Percentiles rank a stretch among this genome's conserved stretches.
Evolutionary conservation across 2,888 invertebrate genomes (phyloP).

Genomic region (Morpho deidamia): DNA sequence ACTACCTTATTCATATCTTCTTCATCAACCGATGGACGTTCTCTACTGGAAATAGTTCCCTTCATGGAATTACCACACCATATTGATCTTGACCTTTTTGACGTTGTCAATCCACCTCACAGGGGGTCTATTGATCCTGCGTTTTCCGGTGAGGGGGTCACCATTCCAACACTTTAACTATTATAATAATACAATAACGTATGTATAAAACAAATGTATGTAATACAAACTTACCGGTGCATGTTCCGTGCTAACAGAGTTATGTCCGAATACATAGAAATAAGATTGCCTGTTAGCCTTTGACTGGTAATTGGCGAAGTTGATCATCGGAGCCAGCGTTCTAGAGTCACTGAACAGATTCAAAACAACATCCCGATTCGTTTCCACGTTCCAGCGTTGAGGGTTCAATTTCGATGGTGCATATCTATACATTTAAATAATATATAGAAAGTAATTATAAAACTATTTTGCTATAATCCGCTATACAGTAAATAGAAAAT

Average conservation of each 20-base stretch:
- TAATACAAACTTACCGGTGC: constrained; percentile 81
- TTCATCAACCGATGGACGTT: no score
- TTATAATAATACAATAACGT: background rate
- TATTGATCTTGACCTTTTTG: no score
- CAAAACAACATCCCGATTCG: constrained; percentile 87
- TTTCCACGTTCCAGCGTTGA: constrained; percentile 74
- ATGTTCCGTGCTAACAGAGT: constrained; percentile 87
- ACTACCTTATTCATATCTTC: no score
- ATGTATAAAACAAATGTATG: background rate
- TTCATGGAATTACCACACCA: no score
- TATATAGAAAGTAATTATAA: no score
- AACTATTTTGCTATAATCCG: no score
- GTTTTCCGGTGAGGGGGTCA: no score
- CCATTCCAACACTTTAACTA: no score
- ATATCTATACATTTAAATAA: constrained; percentile 71
- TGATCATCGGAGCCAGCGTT: constrained; percentile 88
- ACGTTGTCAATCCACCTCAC: no score
- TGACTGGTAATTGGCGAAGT: constrained; percentile 87
- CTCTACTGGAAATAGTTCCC: no score
- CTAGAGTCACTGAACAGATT: constrained; percentile 94
- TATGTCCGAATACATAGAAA: constrained; percentile 93
- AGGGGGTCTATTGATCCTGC: no score
- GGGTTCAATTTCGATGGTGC: constrained; percentile 77
- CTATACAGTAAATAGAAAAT: no score
- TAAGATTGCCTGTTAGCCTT: constrained; percentile 86